Evolutionary conservation across 2,888 invertebrate species (phyloP), one percentile per base, ranked within the genome.

Genomic region (Hybos culiciformis): DNA sequence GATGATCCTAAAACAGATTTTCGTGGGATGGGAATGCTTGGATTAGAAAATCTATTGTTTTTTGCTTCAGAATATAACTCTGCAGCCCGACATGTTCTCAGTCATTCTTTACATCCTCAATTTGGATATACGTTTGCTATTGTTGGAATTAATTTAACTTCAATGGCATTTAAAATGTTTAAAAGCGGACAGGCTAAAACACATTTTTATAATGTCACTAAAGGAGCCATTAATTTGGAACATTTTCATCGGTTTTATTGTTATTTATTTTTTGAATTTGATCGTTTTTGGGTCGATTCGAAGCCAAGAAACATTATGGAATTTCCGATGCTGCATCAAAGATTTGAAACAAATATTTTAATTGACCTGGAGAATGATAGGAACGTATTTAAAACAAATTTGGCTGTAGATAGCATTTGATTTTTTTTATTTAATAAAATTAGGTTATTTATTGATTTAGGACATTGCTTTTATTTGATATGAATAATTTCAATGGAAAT

Each of bases 1-100:
- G 90, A 92, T 57, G 94, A 98, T 70, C 97, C 97, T 0, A 86
- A 88, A 65, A 97, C 97, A 1, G 97, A 98, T 69, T 98, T 98
- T 60, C 78, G 97, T 41, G 97, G 97, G 47, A 97, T 97, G 94
- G 97, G 97, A 19, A 65, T 94, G 46, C 71, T 98, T 32, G 94
- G 94, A 8, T 68, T 98, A 37, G 87, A 94, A 55, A 94, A 96
- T 67, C 71, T 97, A 1, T 60, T 93, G 54, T 93, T 74, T 59
- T 92, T 94, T 68, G 83, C 87, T 20, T 73, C 73, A 26, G 83
- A 85, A 58, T 88, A 90, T 63, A 78, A 77, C 17, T 77, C 77
- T 54, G 78, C 82, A 14, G 84, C 92, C 3, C 75, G 75, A 41
- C 84, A 88, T 60, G 84, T 92, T 5, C 68, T 93, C 12, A 78